Conservation (phyloP, 1,140 invertebrate species). For the Globodera ellingtonae region DNA sequence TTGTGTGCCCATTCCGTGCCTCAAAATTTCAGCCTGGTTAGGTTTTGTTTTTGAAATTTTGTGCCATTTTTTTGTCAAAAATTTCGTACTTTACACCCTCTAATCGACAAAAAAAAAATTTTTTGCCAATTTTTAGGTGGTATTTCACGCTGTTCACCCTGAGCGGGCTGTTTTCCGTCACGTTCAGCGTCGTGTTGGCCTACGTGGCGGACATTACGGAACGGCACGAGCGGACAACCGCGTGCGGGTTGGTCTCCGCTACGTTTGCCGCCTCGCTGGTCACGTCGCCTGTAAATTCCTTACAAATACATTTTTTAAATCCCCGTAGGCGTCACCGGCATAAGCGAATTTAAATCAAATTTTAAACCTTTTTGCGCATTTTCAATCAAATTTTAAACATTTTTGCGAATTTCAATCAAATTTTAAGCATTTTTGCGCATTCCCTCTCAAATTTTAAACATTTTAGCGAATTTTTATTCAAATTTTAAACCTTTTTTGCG, state of each 20-base stretch:
- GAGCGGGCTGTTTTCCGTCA: slow-evolving; percentile 96
- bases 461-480: too few relatives aligned
- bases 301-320: too few relatives aligned
- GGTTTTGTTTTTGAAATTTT: slow-evolving; percentile 32
- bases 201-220: slow-evolving; percentile 99
- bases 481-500: too few relatives aligned
- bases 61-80: slow-evolving; percentile 10
- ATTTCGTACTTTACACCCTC: background rate
- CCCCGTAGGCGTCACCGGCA: too few relatives aligned
- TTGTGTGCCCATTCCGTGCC: slow-evolving; percentile 95
- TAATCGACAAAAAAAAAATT: background rate
- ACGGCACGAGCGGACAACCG: slow-evolving; percentile 88
- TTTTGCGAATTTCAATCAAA: too few relatives aligned
- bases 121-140: slow-evolving; percentile 73
- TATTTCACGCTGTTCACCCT: slow-evolving; percentile 99
- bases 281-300: slow-evolving; percentile 80
- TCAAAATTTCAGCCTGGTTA: slow-evolving; percentile 95
- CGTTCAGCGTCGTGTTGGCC: slow-evolving; percentile 89
- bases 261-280: slow-evolving; percentile 97
- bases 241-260: slow-evolving; percentile 93
- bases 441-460: too few relatives aligned
- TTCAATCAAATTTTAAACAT: too few relatives aligned
- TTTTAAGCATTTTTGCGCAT: too few relatives aligned
- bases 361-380: too few relatives aligned
- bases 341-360: slow-evolving; percentile 65